Evolutionary conservation across 2,797 vertebrate species (phyloP), one percentile per base, ranked within the genome.

Genomic region (Lepilemur septentrionalis): DNA sequence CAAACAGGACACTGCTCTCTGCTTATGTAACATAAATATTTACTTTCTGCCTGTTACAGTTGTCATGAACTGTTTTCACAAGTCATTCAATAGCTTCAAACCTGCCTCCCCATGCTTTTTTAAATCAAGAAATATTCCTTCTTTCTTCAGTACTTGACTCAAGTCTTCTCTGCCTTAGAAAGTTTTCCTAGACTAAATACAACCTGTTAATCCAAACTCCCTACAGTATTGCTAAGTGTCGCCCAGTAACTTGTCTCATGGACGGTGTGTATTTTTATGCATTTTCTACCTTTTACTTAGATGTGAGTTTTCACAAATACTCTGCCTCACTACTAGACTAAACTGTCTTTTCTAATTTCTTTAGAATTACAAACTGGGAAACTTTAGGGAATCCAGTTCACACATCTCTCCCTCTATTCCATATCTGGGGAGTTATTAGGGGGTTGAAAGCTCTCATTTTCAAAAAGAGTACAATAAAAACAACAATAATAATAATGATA

Each of bases 291-390:
- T 88, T 46, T 30, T 7, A 7, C 46, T 69, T 92, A 43, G 23
- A 61, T 72, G 14, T 38, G 61, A 52, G 80, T 94, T 83, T 92
- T 73, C 48, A 89, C 28, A 92, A 23, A 25, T 52, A 41, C 17
- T 50, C 35, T 57, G 67, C 28, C 25, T 59, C 28, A 81, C 5
- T 15, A 14, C 23, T 89, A 52, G 28, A 79, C 9, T 61, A 17
- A 88, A n/a, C 38, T 83, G 12, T 87, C 52, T 85, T 89, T 91
- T 89, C 57, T 76, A 76, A 93, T 80, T 91, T 67, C 46, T 78
- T 95, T 38, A 85, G 35, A 87, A 89, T 89, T 72, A 82, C 52
- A 67, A 80, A 89, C 12, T 38, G 23, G 13, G 28, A 75, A 52
- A 52, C 41, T 94, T 57, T 41, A 12, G 11, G 69, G n/a, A 55